phyloP scores from a whole-genome alignment of 1,140 invertebrate genomes.

The Caenorhabditis remanei region DNA sequence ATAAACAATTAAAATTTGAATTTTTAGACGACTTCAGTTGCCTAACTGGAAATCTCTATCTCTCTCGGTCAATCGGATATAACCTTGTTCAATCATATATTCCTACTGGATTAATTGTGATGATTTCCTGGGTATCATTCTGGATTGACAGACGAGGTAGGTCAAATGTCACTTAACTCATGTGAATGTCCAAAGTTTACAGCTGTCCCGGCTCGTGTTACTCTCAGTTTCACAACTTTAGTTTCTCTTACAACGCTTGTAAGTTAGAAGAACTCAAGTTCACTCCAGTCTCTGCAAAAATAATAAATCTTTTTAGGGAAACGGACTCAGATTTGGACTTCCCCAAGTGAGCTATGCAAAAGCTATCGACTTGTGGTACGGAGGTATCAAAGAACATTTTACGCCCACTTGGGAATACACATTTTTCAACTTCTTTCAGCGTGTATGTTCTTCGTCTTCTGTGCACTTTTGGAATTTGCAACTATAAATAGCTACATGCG shows the following conservation, averaged over 20 bases:
- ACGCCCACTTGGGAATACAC: background rate
- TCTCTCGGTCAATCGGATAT: conserved; percentile 88
- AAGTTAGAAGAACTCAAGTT: conserved; percentile 13
- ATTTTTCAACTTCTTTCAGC: conserved; percentile 64
- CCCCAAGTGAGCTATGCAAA: conserved; percentile 68
- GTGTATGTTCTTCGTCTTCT: conserved; percentile 76
- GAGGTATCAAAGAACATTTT: conserved; percentile 61
- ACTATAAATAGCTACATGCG: conserved; percentile 76
- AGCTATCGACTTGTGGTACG: conserved; percentile 68
- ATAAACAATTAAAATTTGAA: background rate
- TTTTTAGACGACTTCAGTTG: conserved; percentile 82
- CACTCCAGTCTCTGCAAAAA: conserved; percentile 1
- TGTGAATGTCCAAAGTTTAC: background rate
- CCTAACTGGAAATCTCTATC: conserved; percentile 84
- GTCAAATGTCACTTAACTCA: background rate
- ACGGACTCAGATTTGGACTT: conserved; percentile 66
- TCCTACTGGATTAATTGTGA: conserved; percentile 87
- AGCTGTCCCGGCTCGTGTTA: conserved; percentile 76
- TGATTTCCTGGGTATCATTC: conserved; percentile 86
- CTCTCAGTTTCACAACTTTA: conserved; percentile 75
- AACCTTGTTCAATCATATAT: conserved; percentile 90
- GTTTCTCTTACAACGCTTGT: conserved; percentile 75
- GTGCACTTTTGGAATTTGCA: conserved; percentile 74
- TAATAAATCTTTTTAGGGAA: conserved; percentile 61
- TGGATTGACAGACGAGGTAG: conserved; percentile 75